These are phyloP conservation scores for Penaeus vannamei DNA, from an alignment of 1,140 invertebrate species.

Conservation along the genomic window DNA sequence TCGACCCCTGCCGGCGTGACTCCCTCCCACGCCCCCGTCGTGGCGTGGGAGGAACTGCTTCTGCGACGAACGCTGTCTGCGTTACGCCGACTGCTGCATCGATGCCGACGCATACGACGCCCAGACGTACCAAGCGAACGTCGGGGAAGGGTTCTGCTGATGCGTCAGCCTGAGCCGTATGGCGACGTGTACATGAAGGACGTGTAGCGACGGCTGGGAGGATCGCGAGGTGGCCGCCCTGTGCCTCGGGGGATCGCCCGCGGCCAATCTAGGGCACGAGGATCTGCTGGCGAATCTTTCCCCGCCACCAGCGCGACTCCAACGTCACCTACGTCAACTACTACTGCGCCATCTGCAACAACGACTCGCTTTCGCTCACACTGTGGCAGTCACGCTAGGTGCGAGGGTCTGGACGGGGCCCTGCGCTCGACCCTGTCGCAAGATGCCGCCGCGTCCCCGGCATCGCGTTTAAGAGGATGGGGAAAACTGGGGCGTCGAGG, in stretches of 20 bases:
- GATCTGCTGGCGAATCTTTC: conserved; percentile 73
- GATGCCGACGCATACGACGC: conserved; percentile 71
- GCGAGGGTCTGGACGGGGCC: conserved; percentile 68
- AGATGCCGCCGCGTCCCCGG: conserved; percentile 53
- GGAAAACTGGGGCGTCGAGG: conserved; percentile 69
- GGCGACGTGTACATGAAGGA: conserved; percentile 73
- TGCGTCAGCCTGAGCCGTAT: conserved; percentile 72
- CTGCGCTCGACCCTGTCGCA: conserved; percentile 60
- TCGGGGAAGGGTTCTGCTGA: conserved; percentile 67
- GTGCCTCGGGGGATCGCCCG: conserved; percentile 68
- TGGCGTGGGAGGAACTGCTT: conserved; percentile 72
- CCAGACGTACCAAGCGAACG: conserved; percentile 68
- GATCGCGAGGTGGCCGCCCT: conserved; percentile 67
- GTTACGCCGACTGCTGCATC: conserved; percentile 75
- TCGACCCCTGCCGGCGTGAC: conserved; percentile 38
- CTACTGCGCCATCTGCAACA: conserved; percentile 76
- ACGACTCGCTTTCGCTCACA: conserved; percentile 69
- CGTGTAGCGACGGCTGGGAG: conserved; percentile 72
- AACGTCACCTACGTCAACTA: conserved; percentile 76
- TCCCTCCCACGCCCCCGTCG: conserved; percentile 5
- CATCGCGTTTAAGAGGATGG: conserved; percentile 68
- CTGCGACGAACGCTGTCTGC: conserved; percentile 73
- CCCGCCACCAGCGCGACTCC: conserved; percentile 72
- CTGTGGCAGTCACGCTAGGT: conserved; percentile 73
- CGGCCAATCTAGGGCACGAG: neutral